Base-by-base conservation (phyloP, 2,113 vertebrate species). In the Capreolus pygargus region DNA sequence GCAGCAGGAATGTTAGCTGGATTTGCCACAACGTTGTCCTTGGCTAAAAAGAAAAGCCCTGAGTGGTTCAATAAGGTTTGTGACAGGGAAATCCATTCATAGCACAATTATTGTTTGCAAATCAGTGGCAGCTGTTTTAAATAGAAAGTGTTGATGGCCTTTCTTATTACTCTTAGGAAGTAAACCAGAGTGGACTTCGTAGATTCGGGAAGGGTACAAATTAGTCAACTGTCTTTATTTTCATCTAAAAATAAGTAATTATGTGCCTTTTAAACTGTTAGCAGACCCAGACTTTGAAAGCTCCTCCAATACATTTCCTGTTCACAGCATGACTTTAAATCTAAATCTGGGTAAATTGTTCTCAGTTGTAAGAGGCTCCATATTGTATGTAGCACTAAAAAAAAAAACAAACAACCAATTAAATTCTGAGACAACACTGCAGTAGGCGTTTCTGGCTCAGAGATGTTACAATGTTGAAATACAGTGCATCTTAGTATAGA, bases 61-160 rank as follows among this genome's bases (percentile, higher is more conserved):
- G 98, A 98, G 23, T 99, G 99, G 99, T 99, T 99, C 93, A 99
- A 94, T 97, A 99, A 99, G 99, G 99, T 99, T 96, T 95, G 98
- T 98, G 94, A 89, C 50, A 79, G 61, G 70, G 85, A 79, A 97
- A 82, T 55, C 89, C 1, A 52, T 96, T 92, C 28, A 23, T 47
- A 86, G 12, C 39, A 28, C 11, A 50, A 43, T 54, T 89, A 15
- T 2, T 95, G 78, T 89, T 96, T 81, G 39, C 2, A 89, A 50
- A 45, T 67, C 74, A 88, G 19, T 58, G 39, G 2, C 15, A 89
- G 21, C 19, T 52, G 11, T 43, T 88, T 61, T 52, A 50, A 50
- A 30, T 10, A 58, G 36, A 64, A 92, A 84, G 19, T 90, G 28
- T 90, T 57, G 52, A 58, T 86, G 89, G 10, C 39, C 39, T 86